Evolutionary conservation across 2,797 vertebrate species (phyloP).

Genomic region (Mallotus villosus): DNA sequence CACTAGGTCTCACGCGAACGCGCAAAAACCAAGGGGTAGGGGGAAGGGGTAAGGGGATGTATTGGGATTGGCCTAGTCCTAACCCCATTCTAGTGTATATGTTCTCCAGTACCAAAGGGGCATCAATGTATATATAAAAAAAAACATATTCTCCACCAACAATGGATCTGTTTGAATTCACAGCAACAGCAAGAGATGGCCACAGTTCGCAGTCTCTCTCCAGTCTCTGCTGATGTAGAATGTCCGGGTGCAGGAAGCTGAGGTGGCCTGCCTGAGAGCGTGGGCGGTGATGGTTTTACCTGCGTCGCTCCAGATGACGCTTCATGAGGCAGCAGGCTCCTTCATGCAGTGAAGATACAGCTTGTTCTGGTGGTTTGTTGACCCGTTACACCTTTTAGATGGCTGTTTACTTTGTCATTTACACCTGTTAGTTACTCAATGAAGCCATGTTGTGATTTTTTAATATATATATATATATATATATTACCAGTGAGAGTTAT

Average conservation of each 20-base stretch:
- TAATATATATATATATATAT: too few species aligned
- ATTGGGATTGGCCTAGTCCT: too few species aligned
- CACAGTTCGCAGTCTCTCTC: conserved; percentile 30
- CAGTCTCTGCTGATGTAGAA: conserved; percentile 21
- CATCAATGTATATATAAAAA: neutral
- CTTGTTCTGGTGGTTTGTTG: too few species aligned
- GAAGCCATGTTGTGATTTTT: neutral
- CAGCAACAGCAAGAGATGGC: conserved; percentile 40
- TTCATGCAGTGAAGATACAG: too few species aligned
- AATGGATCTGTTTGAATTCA: conserved; percentile 1
- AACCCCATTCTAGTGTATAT: neutral
- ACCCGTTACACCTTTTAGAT: neutral
- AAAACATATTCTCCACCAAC: neutral
- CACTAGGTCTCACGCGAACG: too few species aligned
- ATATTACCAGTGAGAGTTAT: too few species aligned
- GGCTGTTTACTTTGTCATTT: neutral
- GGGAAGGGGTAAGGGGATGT: too few species aligned
- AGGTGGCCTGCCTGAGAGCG: neutral
- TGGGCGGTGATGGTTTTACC: neutral
- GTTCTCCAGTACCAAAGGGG: neutral
- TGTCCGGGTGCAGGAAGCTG: neutral
- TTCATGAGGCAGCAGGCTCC: too few species aligned
- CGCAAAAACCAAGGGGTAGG: too few species aligned
- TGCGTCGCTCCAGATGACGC: too few species aligned
- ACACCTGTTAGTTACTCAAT: neutral